phyloP scores from a whole-genome alignment of 2,797 vertebrate species.

The Rhinatrema bivittatum region DNA sequence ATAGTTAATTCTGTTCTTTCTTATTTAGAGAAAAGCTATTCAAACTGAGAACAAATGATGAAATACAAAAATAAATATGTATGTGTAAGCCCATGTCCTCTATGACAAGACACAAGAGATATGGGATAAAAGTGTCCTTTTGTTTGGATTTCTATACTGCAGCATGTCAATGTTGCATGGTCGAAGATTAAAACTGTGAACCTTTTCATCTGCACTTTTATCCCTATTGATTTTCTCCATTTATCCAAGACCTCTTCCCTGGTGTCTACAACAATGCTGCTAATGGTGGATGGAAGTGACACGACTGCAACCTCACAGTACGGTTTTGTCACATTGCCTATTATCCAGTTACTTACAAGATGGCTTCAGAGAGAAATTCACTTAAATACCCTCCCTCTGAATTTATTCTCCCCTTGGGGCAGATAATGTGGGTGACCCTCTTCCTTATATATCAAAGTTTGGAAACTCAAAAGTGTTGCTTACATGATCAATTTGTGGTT shows the following conservation, averaged over 20 bases:
- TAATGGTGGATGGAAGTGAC: conserved; percentile 11
- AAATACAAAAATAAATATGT: too few relatives aligned
- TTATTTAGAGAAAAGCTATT: too few relatives aligned
- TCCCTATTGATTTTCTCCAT: conserved; percentile 17
- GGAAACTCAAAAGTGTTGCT: background rate
- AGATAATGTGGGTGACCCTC: background rate
- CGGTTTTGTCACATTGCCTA: conserved; percentile 1
- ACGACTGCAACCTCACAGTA: background rate
- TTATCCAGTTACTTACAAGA: conserved; percentile 4
- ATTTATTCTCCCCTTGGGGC: background rate
- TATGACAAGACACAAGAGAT: too few relatives aligned
- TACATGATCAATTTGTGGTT: background rate
- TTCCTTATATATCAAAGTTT: background rate
- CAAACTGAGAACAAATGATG: too few relatives aligned
- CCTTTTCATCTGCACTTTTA: background rate
- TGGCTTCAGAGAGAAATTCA: background rate
- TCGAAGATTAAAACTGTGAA: background rate
- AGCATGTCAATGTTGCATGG: background rate
- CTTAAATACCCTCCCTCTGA: background rate
- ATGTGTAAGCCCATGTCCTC: too few relatives aligned
- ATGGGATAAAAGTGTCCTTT: too few relatives aligned
- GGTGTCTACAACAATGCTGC: background rate
- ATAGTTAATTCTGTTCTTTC: too few relatives aligned
- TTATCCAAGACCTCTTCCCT: conserved; percentile 15
- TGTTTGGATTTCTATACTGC: too few relatives aligned